These are phyloP conservation scores for Philonicus albiceps DNA, from an alignment of 2,888 invertebrate genomes.

Conservation along the genomic window DNA sequence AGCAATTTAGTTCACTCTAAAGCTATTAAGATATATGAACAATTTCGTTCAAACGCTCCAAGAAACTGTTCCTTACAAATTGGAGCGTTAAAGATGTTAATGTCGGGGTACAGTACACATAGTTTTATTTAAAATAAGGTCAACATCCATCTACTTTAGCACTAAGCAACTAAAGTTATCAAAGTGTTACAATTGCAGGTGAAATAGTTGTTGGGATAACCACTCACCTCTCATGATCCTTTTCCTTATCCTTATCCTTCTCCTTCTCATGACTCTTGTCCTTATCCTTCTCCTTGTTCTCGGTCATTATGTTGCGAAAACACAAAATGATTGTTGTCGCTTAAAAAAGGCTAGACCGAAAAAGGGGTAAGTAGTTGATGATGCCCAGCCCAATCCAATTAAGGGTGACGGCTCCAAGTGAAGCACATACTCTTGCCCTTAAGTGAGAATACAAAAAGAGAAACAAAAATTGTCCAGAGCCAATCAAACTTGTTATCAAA, in stretches of 20 bases:
- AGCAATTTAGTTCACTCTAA: background rate
- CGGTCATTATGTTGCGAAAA: constrained; percentile 20
- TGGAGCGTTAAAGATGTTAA: background rate
- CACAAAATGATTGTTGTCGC: background rate
- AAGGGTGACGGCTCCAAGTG: background rate
- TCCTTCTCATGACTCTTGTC: constrained; percentile 9
- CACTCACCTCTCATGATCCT: constrained; percentile 30
- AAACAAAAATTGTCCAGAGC: background rate
- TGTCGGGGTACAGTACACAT: background rate
- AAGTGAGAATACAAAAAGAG: background rate
- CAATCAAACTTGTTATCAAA: background rate
- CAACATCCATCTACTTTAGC: background rate
- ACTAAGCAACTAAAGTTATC: background rate
- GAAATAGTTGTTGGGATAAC: background rate
- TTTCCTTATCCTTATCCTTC: constrained; percentile 27
- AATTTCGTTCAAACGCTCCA: background rate
- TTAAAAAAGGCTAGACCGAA: background rate
- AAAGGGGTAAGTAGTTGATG: background rate
- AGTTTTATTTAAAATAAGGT: background rate
- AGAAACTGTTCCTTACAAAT: background rate
- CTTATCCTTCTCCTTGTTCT: constrained; percentile 17
- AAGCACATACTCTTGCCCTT: background rate
- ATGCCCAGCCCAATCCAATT: background rate
- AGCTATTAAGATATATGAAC: background rate
- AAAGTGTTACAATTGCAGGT: background rate